phyloP scores from a whole-genome alignment of 2,113 vertebrate species.

The Natator depressus region DNA sequence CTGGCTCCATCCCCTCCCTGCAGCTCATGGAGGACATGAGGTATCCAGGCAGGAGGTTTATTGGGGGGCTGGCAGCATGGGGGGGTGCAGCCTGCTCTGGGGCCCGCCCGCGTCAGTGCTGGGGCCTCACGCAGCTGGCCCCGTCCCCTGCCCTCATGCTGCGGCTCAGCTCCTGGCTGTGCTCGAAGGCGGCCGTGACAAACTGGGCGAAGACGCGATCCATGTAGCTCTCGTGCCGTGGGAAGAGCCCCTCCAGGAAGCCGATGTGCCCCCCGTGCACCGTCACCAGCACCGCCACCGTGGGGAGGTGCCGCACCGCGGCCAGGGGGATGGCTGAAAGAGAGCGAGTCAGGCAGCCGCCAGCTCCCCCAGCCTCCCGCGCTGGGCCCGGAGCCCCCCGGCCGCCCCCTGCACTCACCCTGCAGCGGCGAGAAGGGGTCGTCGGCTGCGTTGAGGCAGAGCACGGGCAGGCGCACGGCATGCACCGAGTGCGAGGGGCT shows the following conservation, averaged over 20 bases:
- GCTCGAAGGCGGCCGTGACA: slow-evolving; percentile 74
- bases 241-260: slow-evolving; percentile 86
- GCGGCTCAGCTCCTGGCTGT: slow-evolving; percentile 62
- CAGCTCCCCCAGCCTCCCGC: accelerated
- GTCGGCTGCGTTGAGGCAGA: slow-evolving; percentile 82
- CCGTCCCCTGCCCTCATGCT: too few species aligned
- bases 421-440: slow-evolving; percentile 81
- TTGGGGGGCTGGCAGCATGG: neutral
- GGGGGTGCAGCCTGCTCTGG: accelerated
- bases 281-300: slow-evolving; percentile 81
- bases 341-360: neutral
- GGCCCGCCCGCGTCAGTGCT: too few species aligned
- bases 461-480: slow-evolving; percentile 72
- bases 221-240: slow-evolving; percentile 78
- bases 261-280: slow-evolving; percentile 84
- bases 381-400: neutral
- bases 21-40: neutral
- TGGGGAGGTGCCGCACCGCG: neutral
- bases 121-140: too few species aligned
- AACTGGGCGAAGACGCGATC: slow-evolving; percentile 82
- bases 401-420: slow-evolving; percentile 54
- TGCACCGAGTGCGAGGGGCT: slow-evolving; percentile 77
- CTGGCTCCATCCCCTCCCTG: neutral
- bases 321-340: neutral
- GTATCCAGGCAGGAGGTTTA: accelerated